Conservation (phyloP, 1,140 invertebrate genomes). For the Sarcophaga bullata region DNA sequence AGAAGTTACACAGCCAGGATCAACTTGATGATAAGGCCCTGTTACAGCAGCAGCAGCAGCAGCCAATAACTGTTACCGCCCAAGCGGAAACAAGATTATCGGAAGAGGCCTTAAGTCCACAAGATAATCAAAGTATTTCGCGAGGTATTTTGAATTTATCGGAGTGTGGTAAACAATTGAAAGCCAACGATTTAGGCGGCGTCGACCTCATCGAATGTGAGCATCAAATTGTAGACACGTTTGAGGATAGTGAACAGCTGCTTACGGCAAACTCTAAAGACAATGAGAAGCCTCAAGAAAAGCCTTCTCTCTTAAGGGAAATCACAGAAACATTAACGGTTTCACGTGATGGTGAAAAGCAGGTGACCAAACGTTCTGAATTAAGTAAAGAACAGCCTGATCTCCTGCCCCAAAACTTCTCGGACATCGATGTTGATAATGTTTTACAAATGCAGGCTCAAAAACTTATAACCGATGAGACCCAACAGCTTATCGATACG, state of each 20-base stretch:
- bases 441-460: slow-evolving; percentile 58
- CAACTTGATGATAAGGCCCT: slow-evolving; percentile 57
- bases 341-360: slow-evolving; percentile 57
- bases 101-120: slow-evolving; percentile 60
- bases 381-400: slow-evolving; percentile 25
- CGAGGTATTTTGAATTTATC: slow-evolving; percentile 64
- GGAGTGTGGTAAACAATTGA: slow-evolving; percentile 63
- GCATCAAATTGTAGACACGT: slow-evolving; percentile 55
- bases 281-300: slow-evolving; percentile 42
- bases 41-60: slow-evolving; percentile 41
- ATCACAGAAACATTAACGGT: slow-evolving; percentile 56
- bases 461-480: slow-evolving; percentile 53
- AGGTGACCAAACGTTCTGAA: slow-evolving; percentile 45
- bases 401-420: neutral
- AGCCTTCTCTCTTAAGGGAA: slow-evolving; percentile 51
- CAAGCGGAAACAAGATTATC: slow-evolving; percentile 58
- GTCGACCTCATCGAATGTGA: slow-evolving; percentile 57
- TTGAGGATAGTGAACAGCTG: slow-evolving; percentile 53
- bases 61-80: slow-evolving; percentile 64
- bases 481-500: slow-evolving; percentile 40
- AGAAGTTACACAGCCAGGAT: slow-evolving; percentile 63
- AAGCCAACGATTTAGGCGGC: slow-evolving; percentile 47
- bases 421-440: neutral
- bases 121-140: slow-evolving; percentile 65
- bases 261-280: slow-evolving; percentile 34